Base-by-base conservation (phyloP, 2,797 vertebrate species). In the Knipowitschia caucasica region DNA sequence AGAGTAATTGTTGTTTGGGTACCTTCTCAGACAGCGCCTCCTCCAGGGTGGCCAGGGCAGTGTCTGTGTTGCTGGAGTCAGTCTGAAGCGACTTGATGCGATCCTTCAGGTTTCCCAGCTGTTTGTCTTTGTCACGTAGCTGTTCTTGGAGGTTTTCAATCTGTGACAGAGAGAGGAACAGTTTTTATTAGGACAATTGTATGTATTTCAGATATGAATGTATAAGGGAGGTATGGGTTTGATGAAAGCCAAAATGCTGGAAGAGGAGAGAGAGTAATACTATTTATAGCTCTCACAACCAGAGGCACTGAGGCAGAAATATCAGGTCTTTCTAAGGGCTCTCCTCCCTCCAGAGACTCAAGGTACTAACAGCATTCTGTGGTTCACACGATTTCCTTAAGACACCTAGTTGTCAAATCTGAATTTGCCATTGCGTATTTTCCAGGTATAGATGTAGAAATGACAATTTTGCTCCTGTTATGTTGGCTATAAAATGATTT, bases 1-100 rank as follows among this genome's bases (percentile, higher is more conserved):
- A 23, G 4, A 24, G 20, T 33, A 12, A 20, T 12, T 7, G 1
- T 14, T 30, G 15, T 10, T 4, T 24, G 5, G 24, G 7, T 73
- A 98, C 96, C 95, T 99, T 99, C 81, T 99, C 96, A 23, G 95
- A 99, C 0, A 99, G 90, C 7, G 95, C 95, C 75, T 98, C 96
- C 87, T 99, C 96, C 61, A 99, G 81, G 0, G 96, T 99, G 20
- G 94, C 95, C 66, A 99, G 85, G 0, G 95, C 96, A 14, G 96
- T 99, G 73, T 99, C 96, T 1, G 96, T 99, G 69, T 99, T 99
- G 80, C 94, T 98, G 77, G 96, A 99, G 86, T 99, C 96, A 0
- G 96, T 98, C 88, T 99, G 95, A 66, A 98, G 81, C 0, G 95
- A 97, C 86, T 99, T 98, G 57, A 99, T 94, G 56, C 96, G 86